Conservation (phyloP, 1,140 invertebrate genomes). For the Drosophila leontia region DNA sequence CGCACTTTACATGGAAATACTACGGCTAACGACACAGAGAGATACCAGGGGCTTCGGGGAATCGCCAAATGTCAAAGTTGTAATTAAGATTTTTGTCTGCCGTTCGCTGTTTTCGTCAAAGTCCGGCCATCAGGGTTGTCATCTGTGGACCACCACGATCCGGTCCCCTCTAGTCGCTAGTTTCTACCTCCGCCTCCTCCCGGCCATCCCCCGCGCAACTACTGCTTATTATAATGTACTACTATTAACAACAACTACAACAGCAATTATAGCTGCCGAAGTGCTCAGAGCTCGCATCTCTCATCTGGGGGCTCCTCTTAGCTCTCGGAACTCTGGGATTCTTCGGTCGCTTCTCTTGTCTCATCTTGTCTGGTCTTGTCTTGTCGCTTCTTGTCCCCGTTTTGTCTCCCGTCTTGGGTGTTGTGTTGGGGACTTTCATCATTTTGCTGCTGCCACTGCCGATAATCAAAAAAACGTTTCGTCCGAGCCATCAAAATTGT, state of each 20-base stretch:
- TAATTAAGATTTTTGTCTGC: constrained; percentile 52
- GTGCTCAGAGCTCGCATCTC: constrained; percentile 29
- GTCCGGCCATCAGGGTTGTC: constrained; percentile 39
- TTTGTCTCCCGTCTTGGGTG: not conserved
- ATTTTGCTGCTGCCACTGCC: constrained; percentile 35
- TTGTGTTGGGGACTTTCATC: constrained; percentile 35
- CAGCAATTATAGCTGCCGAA: constrained; percentile 36
- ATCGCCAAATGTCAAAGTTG: constrained; percentile 48
- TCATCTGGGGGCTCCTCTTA: not conserved
- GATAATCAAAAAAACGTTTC: constrained; percentile 60
- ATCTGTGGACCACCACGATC: constrained; percentile 31
- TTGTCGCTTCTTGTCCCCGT: not conserved
- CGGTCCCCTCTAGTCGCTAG: not conserved
- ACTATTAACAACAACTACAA: constrained; percentile 52
- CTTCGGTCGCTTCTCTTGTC: constrained; percentile 11
- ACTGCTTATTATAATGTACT: constrained; percentile 49
- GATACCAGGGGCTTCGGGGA: constrained; percentile 11
- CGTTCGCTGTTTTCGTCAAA: constrained; percentile 15
- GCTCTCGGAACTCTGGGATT: constrained; percentile 35
- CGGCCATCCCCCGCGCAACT: not conserved
- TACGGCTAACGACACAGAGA: not conserved
- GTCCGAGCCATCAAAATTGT: constrained; percentile 56
- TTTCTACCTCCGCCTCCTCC: too few relatives aligned
- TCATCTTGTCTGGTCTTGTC: not conserved
- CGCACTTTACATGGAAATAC: not conserved